phyloP scores from a whole-genome alignment of 2,113 vertebrate species.

The Saccopteryx leptura region DNA sequence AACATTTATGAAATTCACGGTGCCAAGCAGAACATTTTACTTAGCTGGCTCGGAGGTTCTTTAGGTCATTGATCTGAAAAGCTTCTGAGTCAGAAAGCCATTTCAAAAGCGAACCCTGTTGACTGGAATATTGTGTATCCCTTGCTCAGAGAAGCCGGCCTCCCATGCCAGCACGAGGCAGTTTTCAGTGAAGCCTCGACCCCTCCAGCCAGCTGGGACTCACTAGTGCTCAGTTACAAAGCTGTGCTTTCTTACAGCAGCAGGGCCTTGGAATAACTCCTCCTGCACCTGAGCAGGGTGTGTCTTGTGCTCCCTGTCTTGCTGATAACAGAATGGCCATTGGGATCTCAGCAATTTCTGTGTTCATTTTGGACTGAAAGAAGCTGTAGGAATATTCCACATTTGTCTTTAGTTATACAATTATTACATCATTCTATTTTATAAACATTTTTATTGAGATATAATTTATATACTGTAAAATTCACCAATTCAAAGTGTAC shows the following conservation, averaged over 20 bases:
- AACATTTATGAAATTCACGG: neutral
- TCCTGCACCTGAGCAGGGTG: neutral
- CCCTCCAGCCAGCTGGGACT: neutral
- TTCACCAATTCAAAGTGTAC: neutral
- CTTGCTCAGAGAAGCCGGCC: neutral
- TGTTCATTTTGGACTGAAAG: neutral
- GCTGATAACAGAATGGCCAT: neutral
- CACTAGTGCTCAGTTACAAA: slow-evolving; percentile 10
- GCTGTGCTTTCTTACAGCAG: neutral
- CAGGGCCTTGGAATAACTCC: neutral
- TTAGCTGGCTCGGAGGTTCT: neutral
- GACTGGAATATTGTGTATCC: neutral
- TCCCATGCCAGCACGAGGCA: neutral
- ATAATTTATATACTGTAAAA: neutral
- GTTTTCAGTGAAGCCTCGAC: neutral
- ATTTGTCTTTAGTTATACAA: neutral
- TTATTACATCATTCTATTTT: neutral
- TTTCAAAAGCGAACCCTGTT: neutral
- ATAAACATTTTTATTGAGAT: slow-evolving; percentile 9
- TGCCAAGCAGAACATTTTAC: slow-evolving; percentile 1
- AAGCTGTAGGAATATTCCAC: neutral
- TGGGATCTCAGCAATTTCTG: neutral
- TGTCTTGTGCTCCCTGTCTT: neutral
- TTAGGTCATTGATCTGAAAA: slow-evolving; percentile 44
- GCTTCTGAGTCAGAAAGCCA: neutral